phyloP scores from a whole-genome alignment of 2,888 invertebrate genomes.

The Amorpha juglandis region DNA sequence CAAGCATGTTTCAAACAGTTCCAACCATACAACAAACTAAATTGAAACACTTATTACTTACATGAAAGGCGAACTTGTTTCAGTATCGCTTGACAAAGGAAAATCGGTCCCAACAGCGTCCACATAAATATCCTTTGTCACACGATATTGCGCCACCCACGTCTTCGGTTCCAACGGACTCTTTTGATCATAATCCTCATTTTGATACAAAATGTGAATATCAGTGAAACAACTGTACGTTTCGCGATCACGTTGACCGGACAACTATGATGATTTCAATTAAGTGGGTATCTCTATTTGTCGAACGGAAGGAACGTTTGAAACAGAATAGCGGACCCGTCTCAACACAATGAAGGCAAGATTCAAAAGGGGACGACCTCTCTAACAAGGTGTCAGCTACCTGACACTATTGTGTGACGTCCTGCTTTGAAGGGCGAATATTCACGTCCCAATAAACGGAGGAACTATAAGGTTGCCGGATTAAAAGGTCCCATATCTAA shows the following conservation, averaged over 20 bases:
- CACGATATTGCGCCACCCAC: conserved; percentile 18
- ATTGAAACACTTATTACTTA: conserved; percentile 7
- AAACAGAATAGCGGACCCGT: conserved; percentile 71
- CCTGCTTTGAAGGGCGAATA: conserved; percentile 69
- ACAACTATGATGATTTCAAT: conserved; percentile 58
- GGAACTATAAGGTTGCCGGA: conserved; percentile 44
- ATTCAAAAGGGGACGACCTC: conserved; percentile 66
- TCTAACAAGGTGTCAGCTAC: conserved; percentile 79
- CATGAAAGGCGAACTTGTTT: conserved; percentile 10
- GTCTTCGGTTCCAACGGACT: background rate
- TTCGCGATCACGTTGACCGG: conserved; percentile 25
- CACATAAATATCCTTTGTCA: conserved; percentile 23
- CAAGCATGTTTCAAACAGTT: conserved; percentile 59
- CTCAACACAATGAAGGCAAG: conserved; percentile 70
- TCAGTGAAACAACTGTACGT: conserved; percentile 27
- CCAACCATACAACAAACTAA: conserved; percentile 28
- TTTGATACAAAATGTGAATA: conserved; percentile 15
- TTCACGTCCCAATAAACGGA: conserved; percentile 70
- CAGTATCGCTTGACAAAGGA: conserved; percentile 16
- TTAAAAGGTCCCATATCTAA: conserved; percentile 47
- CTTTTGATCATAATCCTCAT: conserved; percentile 27
- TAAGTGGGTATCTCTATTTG: conserved; percentile 59
- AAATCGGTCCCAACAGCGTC: conserved; percentile 5
- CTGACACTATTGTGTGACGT: conserved; percentile 76
- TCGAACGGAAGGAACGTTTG: conserved; percentile 60